A percentile compares a stretch with the other conserved stretches of the same genome.
Conservation (phyloP, 2,888 invertebrate species). For the Dilophus febrilis region DNA sequence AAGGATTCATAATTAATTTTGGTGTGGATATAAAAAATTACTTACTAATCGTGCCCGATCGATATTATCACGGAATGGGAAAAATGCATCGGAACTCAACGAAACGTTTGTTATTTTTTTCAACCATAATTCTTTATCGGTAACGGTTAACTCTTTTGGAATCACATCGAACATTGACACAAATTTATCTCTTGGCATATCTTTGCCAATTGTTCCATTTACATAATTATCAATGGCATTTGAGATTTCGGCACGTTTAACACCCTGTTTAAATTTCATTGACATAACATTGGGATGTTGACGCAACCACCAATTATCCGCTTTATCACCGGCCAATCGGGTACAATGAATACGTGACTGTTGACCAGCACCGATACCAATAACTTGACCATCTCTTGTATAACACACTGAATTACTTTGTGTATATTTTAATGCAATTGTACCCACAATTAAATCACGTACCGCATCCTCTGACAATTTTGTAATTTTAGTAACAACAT, state of each 20-base stretch:
- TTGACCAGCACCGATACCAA: conserved; percentile 98
- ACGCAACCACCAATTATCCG: conserved; percentile 95
- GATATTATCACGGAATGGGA: conserved; percentile 95
- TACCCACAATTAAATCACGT: conserved; percentile 86
- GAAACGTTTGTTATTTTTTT: conserved; percentile 57
- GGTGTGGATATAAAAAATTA: conserved; percentile 2
- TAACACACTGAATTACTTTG: conserved; percentile 98
- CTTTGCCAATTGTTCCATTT: conserved; percentile 75
- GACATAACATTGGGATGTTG: conserved; percentile 71
- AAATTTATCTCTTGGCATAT: conserved; percentile 63
- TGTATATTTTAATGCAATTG: conserved; percentile 91
- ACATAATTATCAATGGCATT: conserved; percentile 95
- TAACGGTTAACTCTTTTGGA: conserved; percentile 51
- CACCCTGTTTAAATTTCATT: conserved; percentile 71
- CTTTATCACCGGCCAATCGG: conserved; percentile 90
- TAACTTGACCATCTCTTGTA: conserved; percentile 65
- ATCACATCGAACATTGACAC: conserved; percentile 41
- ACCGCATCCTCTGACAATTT: conserved; percentile 53
- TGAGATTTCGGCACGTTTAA: conserved; percentile 80
- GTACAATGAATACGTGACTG: conserved; percentile 98
- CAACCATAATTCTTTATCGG: conserved; percentile 51
- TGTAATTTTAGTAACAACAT: conserved; percentile 59
- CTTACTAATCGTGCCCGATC: conserved; percentile 76
- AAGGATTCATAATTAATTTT: not conserved
- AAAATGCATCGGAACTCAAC: conserved; percentile 92